Percentiles rank a stretch among this genome's conserved stretches.
Evolutionary conservation across 1,140 invertebrate species (phyloP).

Genomic region (Apis dorsata): DNA sequence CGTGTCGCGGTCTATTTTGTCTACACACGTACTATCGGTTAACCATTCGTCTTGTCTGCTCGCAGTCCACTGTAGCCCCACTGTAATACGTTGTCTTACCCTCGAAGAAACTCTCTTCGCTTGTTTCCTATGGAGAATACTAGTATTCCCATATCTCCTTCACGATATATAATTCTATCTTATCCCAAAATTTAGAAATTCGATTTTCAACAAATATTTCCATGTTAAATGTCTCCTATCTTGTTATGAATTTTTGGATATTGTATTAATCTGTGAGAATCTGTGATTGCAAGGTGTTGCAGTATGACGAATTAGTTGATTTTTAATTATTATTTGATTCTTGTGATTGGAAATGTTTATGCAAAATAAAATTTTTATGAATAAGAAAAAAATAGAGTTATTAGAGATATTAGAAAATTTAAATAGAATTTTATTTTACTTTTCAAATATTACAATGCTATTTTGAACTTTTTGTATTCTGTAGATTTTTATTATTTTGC

Average conservation of each 20-base stretch:
- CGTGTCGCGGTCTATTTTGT: constrained; percentile 63
- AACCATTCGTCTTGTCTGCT: constrained; percentile 64
- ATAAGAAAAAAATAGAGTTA: too few species aligned
- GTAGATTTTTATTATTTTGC: too few species aligned
- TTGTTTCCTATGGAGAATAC: constrained; percentile 38
- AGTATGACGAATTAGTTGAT: too few species aligned
- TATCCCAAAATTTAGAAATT: constrained; percentile 34
- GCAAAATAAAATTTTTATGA: too few species aligned
- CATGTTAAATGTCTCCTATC: neutral
- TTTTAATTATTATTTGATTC: neutral
- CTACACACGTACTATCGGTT: constrained; percentile 63
- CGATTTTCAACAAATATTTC: constrained; percentile 51
- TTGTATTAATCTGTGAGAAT: neutral
- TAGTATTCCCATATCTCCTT: constrained; percentile 40
- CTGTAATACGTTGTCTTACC: constrained; percentile 19
- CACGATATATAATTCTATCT: neutral
- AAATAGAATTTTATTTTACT: too few species aligned
- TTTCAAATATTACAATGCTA: too few species aligned
- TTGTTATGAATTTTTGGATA: neutral
- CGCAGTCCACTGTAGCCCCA: constrained; percentile 36
- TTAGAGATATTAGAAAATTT: too few species aligned
- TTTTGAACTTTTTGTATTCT: too few species aligned
- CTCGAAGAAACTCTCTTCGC: constrained; percentile 37
- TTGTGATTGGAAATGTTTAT: too few species aligned
- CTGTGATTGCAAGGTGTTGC: neutral